Base-by-base conservation (phyloP, 2,113 vertebrate species). In the Mungos mungo region DNA sequence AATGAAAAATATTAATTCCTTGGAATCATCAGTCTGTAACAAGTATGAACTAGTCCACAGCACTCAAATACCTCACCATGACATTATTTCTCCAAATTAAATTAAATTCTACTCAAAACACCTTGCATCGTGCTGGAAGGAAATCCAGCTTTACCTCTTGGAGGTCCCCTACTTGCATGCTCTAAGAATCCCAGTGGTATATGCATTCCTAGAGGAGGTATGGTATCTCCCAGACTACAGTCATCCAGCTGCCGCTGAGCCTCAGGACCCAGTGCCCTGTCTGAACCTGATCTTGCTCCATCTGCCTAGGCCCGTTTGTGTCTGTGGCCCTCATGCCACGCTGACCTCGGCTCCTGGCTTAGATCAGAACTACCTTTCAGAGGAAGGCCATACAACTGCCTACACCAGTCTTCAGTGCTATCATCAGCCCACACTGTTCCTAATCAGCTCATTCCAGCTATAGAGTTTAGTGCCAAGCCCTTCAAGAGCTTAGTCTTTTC, bases 81-180 rank as follows among this genome's bases (percentile, higher is more conserved):
- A 23, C 47, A 84, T 72, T 93, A 76, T 68, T 97, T 85, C 79
- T 91, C 47, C 50, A 94, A 90, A 74, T 93, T 86, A 94, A 90
- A 74, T 93, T 86, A 90, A 76, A 94, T 87, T 9, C 52, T 96
- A 50, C 45, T 80, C 45, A 23, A 88, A 66, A 96, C 3, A 3
- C 18, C 69, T 68, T 33, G 76, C 1, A 77, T 31, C 13, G n/a
- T 10, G 11, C 8, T 41, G 45, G 8, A n/a, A 76, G 47, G 29
- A 88, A 93, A 52, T 52, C 27, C n/a, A 74, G 1, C 71, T 83
- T 86, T 79, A 54, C 66, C 25, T 50, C 66, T 52, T 45, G 5
- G 19, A 87, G 23, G 23, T 35, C 41, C 41, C 52, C 33, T 69
- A 25, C 13, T 85, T 41, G 3, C 5, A 74, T 5, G n/a, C 29